These are phyloP conservation scores for Pterobdella sp. DNA, from an alignment of 2,888 invertebrate genomes.

Conservation along the genomic window DNA sequence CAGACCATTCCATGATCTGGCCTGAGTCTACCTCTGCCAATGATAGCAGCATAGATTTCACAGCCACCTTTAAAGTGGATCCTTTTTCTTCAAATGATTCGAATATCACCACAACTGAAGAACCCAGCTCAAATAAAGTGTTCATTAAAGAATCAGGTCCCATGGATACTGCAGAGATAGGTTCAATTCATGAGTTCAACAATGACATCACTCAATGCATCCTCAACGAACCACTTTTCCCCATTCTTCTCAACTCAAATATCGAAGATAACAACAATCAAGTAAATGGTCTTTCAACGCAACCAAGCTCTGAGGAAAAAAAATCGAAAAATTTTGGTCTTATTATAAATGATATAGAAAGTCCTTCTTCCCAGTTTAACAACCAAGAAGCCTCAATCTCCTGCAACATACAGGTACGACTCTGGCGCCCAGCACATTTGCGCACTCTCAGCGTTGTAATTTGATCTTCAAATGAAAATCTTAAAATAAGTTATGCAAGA, in stretches of 20 bases:
- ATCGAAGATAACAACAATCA: not conserved
- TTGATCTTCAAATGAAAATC: not conserved
- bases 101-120: not conserved
- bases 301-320: not conserved
- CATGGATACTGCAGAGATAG: not conserved
- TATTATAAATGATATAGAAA: not conserved
- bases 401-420: slow-evolving; percentile 15
- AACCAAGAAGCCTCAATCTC: not conserved
- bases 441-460: not conserved
- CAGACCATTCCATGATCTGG: not conserved
- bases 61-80: not conserved
- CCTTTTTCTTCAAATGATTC: not conserved
- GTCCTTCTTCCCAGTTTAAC: not conserved
- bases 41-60: not conserved
- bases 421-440: not conserved
- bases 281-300: not conserved
- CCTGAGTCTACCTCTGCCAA: not conserved
- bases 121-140: not conserved
- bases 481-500: not conserved
- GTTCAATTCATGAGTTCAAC: slow-evolving; percentile 17
- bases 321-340: not conserved
- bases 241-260: not conserved
- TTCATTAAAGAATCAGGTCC: not conserved
- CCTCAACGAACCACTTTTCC: slow-evolving; percentile 9
- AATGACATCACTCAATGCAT: slow-evolving; percentile 20